Conservation (phyloP, 2,888 invertebrate species). For the Tenodera sinensis region DNA sequence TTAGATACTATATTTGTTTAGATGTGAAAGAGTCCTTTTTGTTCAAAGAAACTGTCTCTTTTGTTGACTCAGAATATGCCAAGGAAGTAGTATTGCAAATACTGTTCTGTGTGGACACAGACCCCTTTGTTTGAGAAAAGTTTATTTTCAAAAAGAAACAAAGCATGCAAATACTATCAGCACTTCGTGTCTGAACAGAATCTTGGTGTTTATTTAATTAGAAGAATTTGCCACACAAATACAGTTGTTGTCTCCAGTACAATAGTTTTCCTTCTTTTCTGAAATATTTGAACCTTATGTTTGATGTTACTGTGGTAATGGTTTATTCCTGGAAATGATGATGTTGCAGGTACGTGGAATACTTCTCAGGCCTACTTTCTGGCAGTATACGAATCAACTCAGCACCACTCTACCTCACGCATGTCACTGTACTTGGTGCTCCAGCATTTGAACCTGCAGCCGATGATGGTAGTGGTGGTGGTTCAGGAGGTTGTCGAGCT, state of each 20-base stretch:
- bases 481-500: slow-evolving; percentile 60
- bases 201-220: background rate
- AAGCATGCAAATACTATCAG: background rate
- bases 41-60: too few relatives aligned
- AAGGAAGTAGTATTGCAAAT: background rate
- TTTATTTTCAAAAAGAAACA: background rate
- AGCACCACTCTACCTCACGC: slow-evolving; percentile 79
- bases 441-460: slow-evolving; percentile 56
- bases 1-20: too few relatives aligned
- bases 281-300: too few relatives aligned
- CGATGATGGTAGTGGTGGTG: slow-evolving; percentile 33
- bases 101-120: background rate
- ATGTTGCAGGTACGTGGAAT: slow-evolving; percentile 76
- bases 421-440: slow-evolving; percentile 81
- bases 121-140: background rate
- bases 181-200: background rate
- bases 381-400: slow-evolving; percentile 87
- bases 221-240: background rate
- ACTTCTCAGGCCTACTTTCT: slow-evolving; percentile 85
- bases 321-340: background rate
- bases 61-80: too few relatives aligned
- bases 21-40: too few relatives aligned
- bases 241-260: background rate
- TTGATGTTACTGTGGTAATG: background rate
- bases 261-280: background rate